Conservation (phyloP, 53 echinoderm and acorn worm genomes). For the Henricia sp. region DNA sequence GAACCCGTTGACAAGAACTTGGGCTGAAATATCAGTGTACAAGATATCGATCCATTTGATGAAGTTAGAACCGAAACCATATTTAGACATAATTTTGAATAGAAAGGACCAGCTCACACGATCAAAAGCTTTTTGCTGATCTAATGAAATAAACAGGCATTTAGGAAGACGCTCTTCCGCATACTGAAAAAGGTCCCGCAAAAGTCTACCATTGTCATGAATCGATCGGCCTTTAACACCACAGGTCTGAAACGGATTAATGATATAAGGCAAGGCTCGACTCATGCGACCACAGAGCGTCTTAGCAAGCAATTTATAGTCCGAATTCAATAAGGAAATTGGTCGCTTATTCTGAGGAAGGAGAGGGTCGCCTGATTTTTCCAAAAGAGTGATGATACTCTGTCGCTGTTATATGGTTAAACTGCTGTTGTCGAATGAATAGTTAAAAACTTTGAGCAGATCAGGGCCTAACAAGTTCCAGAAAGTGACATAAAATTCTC, state of each 20-base stretch:
- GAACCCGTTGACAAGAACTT: conserved; percentile 47
- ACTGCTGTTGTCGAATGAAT: neutral
- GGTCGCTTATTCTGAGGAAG: conserved; percentile 46
- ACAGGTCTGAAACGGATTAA: conserved; percentile 32
- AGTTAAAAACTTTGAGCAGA: conserved; percentile 1
- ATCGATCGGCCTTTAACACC: conserved; percentile 40
- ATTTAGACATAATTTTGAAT: neutral
- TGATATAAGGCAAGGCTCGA: conserved; percentile 13
- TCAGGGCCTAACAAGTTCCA: conserved; percentile 37
- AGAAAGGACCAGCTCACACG: conserved; percentile 47
- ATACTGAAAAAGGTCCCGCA: conserved; percentile 42
- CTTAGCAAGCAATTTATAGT: conserved; percentile 59
- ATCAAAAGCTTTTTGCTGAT: conserved; percentile 63
- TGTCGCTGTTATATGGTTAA: conserved; percentile 27
- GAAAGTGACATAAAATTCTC: conserved; percentile 58
- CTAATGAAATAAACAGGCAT: conserved; percentile 21
- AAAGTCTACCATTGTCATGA: conserved; percentile 11
- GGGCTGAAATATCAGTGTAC: conserved; percentile 50
- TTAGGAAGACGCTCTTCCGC: conserved; percentile 11
- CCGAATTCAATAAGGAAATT: conserved; percentile 55
- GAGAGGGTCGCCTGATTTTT: conserved; percentile 20
- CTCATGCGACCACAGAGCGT: conserved; percentile 30
- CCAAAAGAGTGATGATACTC: conserved; percentile 55
- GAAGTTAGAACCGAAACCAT: conserved; percentile 58
- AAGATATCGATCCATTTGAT: conserved; percentile 59